Percentiles rank a stretch among this genome's conserved stretches.
These are phyloP conservation scores for Lepilemur ruficaudatus DNA, from an alignment of 2,797 vertebrate genomes.

Conservation along the genomic window DNA sequence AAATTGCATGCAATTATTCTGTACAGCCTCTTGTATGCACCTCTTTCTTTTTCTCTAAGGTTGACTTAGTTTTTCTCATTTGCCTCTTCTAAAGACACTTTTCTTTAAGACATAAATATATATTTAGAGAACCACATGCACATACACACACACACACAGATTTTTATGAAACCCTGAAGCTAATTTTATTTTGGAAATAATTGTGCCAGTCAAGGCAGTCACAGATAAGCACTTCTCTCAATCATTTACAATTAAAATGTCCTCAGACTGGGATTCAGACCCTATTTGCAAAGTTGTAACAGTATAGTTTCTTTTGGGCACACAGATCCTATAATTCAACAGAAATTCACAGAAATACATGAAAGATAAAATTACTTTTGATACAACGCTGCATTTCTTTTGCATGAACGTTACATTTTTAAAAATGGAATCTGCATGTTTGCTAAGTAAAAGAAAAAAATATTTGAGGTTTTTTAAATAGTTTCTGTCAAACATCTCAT, in stretches of 20 bases:
- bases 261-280: neutral
- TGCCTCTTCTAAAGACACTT: neutral
- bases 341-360: neutral
- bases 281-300: neutral
- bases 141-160: neutral
- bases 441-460: neutral
- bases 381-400: neutral
- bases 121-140: neutral
- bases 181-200: constrained; percentile 10
- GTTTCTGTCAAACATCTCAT: neutral
- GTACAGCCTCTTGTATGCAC: neutral
- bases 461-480: neutral
- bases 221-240: neutral
- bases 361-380: neutral
- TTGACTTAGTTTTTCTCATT: neutral
- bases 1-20: neutral
- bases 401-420: neutral
- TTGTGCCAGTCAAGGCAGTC: neutral
- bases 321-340: neutral
- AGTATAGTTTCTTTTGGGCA: neutral
- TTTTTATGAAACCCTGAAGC: constrained; percentile 4
- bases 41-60: neutral
- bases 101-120: neutral
- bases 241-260: neutral
- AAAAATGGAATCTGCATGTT: neutral